A percentile compares a stretch with the other conserved stretches of the same genome.
Conservation (phyloP, 2,113 vertebrate genomes). For the Illadopsis cleaveri region DNA sequence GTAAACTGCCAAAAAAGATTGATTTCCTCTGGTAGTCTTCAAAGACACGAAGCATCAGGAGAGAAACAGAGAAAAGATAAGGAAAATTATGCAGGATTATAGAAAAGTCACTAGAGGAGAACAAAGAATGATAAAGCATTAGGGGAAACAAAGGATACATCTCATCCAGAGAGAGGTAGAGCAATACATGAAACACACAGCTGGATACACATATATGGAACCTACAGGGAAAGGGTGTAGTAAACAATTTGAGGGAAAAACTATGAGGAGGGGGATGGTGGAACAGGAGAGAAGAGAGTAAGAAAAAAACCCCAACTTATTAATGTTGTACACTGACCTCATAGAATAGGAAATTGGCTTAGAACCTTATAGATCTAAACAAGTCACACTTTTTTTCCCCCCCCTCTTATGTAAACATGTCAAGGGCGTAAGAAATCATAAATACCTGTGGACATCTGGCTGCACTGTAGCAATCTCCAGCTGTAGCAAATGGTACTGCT, state of each 20-base stretch:
- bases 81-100: background rate
- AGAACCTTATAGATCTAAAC: background rate
- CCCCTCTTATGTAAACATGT: background rate
- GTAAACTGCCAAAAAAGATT: background rate
- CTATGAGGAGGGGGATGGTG: rapidly evolving
- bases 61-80: background rate
- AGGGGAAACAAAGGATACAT: background rate
- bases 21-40: background rate
- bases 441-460: constrained; percentile 89
- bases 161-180: background rate
- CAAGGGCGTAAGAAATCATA: background rate
- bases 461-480: constrained; percentile 91
- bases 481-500: constrained; percentile 86
- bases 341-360: background rate
- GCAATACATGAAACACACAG: background rate
- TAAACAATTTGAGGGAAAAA: background rate
- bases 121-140: background rate
- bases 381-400: background rate
- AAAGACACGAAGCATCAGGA: background rate
- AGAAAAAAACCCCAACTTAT: background rate
- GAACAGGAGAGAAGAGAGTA: background rate
- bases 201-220: background rate
- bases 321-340: background rate
- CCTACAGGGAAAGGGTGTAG: background rate
- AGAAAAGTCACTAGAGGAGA: background rate